Conservation (phyloP, 2,888 invertebrate species). For the Eristalis arbustorum region DNA sequence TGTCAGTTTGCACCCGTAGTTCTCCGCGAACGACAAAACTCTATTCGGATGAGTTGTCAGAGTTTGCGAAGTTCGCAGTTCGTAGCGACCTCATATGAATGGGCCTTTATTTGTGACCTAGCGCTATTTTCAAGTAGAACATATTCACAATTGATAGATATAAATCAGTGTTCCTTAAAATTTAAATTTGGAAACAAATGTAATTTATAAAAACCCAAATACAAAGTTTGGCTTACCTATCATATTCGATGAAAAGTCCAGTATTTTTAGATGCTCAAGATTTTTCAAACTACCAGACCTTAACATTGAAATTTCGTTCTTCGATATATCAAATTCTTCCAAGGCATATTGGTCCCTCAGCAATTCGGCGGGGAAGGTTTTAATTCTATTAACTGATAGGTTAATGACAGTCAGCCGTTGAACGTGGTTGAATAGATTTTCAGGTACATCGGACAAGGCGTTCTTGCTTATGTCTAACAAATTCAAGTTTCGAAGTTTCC, state of each 20-base stretch:
- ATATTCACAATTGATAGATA: too few species aligned
- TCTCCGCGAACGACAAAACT: too few species aligned
- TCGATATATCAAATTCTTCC: constrained; percentile 85
- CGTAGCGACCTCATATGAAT: too few species aligned
- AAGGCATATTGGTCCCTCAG: constrained; percentile 82
- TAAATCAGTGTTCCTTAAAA: too few species aligned
- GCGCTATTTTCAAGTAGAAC: too few species aligned
- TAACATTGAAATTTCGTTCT: constrained; percentile 82
- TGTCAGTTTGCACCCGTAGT: too few species aligned
- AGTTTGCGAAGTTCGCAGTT: too few species aligned
- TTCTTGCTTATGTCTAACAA: constrained; percentile 85
- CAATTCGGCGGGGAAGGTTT: constrained; percentile 80
- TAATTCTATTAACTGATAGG: constrained; percentile 80
- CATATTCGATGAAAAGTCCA: constrained; percentile 85
- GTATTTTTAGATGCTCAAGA: constrained; percentile 81
- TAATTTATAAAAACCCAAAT: not conserved
- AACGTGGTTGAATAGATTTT: constrained; percentile 81
- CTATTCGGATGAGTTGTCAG: too few species aligned
- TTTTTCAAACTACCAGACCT: constrained; percentile 81
- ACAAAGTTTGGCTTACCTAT: constrained; percentile 77
- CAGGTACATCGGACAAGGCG: constrained; percentile 81
- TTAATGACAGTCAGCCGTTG: constrained; percentile 78
- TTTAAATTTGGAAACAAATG: too few species aligned
- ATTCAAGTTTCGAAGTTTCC: constrained; percentile 82
- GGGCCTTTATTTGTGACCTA: too few species aligned